Conservation (phyloP, 2,888 invertebrate genomes). For the Gastracanthus pulcherrimus region DNA sequence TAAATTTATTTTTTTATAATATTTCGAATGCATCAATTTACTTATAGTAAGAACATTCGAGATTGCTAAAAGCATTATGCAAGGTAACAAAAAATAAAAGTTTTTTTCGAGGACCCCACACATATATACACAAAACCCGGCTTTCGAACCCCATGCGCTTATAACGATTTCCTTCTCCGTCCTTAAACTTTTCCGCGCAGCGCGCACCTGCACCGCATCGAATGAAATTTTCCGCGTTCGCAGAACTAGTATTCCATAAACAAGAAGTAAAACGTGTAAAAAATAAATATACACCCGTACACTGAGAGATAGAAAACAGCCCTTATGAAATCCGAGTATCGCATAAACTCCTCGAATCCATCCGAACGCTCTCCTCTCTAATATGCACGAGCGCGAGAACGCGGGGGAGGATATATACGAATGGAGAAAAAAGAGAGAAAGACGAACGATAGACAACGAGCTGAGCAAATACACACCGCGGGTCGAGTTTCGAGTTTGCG, state of each 20-base stretch:
- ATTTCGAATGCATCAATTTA: no score
- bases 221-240: background rate
- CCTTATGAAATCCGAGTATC: slow-evolving; percentile 26
- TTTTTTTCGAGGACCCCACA: no score
- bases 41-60: no score
- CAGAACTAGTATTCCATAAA: no score
- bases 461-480: slow-evolving; percentile 41
- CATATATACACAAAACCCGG: background rate
- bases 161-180: background rate
- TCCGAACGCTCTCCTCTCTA: background rate
- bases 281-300: no score
- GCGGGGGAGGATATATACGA: slow-evolving; percentile 1
- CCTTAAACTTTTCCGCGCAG: background rate
- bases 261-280: no score
- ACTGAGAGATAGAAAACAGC: background rate
- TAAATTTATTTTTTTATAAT: no score
- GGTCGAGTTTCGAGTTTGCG: slow-evolving; percentile 32
- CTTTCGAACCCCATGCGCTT: background rate
- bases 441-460: slow-evolving; percentile 21
- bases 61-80: no score
- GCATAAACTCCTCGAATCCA: slow-evolving; percentile 51
- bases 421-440: background rate
- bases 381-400: no score
- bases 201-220: background rate
- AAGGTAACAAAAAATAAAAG: no score